Base-by-base conservation (phyloP, 2,797 vertebrate species). In the Anguilla pacifica region DNA sequence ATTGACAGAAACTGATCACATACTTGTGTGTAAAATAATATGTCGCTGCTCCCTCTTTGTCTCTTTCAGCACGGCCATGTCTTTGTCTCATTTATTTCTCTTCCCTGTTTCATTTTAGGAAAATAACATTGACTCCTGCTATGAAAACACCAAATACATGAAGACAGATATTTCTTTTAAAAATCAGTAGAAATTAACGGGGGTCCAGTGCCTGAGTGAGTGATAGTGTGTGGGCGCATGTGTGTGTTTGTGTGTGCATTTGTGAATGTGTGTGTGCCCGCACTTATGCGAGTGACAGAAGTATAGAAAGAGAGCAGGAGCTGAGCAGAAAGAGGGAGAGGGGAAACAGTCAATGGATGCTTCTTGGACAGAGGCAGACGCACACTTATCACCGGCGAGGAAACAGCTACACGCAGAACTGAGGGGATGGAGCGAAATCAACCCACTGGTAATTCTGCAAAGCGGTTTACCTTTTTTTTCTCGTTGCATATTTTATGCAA, bases 341-440 rank as follows among this genome's bases (percentile, higher is more conserved):
- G 93, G 95, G 96, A 93, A 93, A 94, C 95, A 96, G 96, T 97
- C 95, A 95, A 96, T 96, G 96, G 96, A 96, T 95, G 96, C 96
- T 96, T 96, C 96, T 96, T 94, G 94, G 96, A 95, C 94, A 86
- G 95, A 96, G 93, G 95, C 95, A 95, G 94, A 96, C 95, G 95
- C 94, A 94, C 93, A 94, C 96, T 96, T 95, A 96, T 96, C 96
- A 96, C 94, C 95, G 93, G 95, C 95, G 92, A 94, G 95, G 95
- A 95, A 94, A 95, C 95, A 94, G 96, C 96, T 95, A 95, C 94
- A 96, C 95, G 95, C 96, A 96, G 96, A 96, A 96, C 96, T 94
- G 96, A 96, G 96, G 96, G 96, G 95, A 96, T 96, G 96, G 96
- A 96, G 93, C 96, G 96, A 96, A 96, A 96, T 95, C 93, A 96